Evolutionary conservation across 2,888 invertebrate genomes (phyloP).

Genomic region (Rhimphoctona megacephalus): DNA sequence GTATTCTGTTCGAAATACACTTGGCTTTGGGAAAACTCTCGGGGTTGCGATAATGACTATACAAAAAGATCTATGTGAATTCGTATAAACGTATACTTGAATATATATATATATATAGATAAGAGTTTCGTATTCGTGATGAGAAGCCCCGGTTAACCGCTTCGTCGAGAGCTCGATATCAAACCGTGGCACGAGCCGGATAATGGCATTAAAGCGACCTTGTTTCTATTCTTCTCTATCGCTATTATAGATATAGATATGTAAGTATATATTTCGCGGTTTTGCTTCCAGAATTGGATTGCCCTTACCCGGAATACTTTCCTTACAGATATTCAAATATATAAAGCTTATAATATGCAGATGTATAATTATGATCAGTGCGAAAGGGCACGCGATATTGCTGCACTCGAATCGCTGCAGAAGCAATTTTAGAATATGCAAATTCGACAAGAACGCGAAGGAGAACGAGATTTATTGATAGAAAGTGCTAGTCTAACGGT

Average conservation of each 20-base stretch:
- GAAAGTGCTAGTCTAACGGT: neutral
- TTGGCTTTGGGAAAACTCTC: conserved; percentile 42
- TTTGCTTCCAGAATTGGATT: conserved; percentile 77
- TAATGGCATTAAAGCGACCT: conserved; percentile 81
- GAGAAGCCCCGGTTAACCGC: conserved; percentile 65
- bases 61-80: conserved; percentile 9
- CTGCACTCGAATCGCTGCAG: conserved; percentile 16
- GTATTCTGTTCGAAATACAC: conserved; percentile 8
- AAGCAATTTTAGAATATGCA: conserved; percentile 50
- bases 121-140: conserved; percentile 52
- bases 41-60: conserved; percentile 25
- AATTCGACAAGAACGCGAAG: conserved; percentile 28
- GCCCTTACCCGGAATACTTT: conserved; percentile 69
- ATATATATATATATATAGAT: neutral
- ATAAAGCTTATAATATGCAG: conserved; percentile 1
- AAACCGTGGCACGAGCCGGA: conserved; percentile 77
- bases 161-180: conserved; percentile 74
- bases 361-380: conserved; percentile 7
- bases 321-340: conserved; percentile 11
- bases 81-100: neutral
- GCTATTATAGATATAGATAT: conserved; percentile 11
- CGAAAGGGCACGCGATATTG: conserved; percentile 42
- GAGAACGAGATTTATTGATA: neutral
- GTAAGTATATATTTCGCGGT: conserved; percentile 23
- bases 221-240: conserved; percentile 73